Conservation (phyloP, 1,140 invertebrate genomes). For the Lucilia cuprina region DNA sequence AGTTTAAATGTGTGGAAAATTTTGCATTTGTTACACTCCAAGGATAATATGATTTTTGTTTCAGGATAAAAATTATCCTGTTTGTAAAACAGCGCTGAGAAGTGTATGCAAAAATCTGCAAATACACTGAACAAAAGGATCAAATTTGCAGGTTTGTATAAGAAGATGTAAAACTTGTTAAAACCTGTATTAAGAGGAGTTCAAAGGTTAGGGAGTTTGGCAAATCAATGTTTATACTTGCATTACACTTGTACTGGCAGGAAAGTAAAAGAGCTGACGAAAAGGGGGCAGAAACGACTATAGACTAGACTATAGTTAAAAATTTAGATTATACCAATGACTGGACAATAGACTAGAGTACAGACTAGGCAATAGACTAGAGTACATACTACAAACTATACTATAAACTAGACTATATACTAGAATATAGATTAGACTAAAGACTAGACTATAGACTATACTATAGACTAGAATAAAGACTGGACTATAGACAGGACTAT, state of each 20-base stretch:
- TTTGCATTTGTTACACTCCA: conserved; percentile 41
- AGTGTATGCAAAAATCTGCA: neutral
- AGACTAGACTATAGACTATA: too few relatives aligned
- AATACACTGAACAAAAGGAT: neutral
- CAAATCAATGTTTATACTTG: neutral
- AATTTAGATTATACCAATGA: too few relatives aligned
- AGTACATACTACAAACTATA: too few relatives aligned
- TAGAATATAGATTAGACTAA: too few relatives aligned
- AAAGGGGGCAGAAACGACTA: neutral
- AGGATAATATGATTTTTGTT: conserved; percentile 37
- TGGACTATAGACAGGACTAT: too few relatives aligned
- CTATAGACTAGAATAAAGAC: too few relatives aligned
- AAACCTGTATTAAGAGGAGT: neutral
- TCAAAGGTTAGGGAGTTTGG: neutral
- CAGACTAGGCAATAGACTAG: too few relatives aligned
- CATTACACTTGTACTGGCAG: neutral
- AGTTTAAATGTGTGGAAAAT: conserved; percentile 42
- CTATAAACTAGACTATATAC: too few relatives aligned
- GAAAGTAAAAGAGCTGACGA: neutral
- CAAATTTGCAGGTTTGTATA: neutral
- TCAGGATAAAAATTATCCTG: neutral
- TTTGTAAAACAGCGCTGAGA: neutral
- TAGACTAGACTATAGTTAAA: too few relatives aligned
- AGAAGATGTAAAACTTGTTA: neutral
- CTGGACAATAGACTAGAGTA: too few relatives aligned